Evolutionary conservation across 2,888 invertebrate species (phyloP).

Genomic region (Acleris literana): DNA sequence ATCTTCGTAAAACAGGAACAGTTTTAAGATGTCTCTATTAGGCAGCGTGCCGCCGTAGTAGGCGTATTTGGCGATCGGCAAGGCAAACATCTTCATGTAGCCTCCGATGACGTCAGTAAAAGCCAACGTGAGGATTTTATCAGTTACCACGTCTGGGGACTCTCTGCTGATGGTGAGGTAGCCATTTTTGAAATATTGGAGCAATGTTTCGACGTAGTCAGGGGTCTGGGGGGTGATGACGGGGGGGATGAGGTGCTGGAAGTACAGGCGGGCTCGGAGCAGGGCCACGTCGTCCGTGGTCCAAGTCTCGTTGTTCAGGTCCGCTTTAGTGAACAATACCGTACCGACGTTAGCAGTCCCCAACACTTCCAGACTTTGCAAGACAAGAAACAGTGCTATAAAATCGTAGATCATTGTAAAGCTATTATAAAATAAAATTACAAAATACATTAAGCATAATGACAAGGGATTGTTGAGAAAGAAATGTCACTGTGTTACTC

Average conservation of each 20-base stretch:
- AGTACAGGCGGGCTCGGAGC: conserved; percentile 58
- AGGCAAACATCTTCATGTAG: conserved; percentile 83
- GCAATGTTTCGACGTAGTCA: conserved; percentile 53
- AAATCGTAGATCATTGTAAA: conserved; percentile 50
- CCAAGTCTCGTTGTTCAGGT: conserved; percentile 57
- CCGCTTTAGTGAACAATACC: conserved; percentile 57
- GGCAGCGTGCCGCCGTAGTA: conserved; percentile 86
- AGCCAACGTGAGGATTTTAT: conserved; percentile 61
- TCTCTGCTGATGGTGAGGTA: conserved; percentile 55
- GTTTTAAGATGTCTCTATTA: conserved; percentile 78
- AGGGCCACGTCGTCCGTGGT: conserved; percentile 50
- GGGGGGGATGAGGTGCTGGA: conserved; percentile 62
- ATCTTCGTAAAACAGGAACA: conserved; percentile 82
- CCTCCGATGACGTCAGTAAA: conserved; percentile 83
- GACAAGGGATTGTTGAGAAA: conserved; percentile 34
- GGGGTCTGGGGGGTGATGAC: conserved; percentile 48
- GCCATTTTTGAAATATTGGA: conserved; percentile 57
- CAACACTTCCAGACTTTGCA: neutral
- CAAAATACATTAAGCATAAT: conserved; percentile 55
- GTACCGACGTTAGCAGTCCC: conserved; percentile 62
- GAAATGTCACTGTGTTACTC: conserved; percentile 1
- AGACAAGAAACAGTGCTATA: conserved; percentile 40
- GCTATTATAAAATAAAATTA: conserved; percentile 62
- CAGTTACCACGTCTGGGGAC: conserved; percentile 45
- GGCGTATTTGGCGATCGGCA: conserved; percentile 84